Evolutionary conservation across 2,113 vertebrate species (phyloP), one percentile per base, ranked within the genome.

Genomic region (Brachypodius melanocephalos): DNA sequence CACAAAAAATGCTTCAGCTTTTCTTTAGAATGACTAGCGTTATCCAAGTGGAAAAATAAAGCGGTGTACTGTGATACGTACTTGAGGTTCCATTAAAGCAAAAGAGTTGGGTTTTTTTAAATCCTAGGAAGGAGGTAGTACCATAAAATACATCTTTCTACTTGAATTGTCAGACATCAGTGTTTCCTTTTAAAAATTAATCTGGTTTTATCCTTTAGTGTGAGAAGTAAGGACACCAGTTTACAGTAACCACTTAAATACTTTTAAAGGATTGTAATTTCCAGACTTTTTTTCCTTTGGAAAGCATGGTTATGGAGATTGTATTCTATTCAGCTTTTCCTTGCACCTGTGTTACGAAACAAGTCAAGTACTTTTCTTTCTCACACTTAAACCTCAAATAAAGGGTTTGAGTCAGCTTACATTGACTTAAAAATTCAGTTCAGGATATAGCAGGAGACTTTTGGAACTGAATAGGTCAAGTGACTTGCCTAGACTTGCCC

Each of bases 401-500:
- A 88, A 85, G 22, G 21, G 48, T 91, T 92, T 74, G 72, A 83
- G 40, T 79, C n/a, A 62, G 58, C 38, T 85, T 15, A 1, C 34
- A n/a, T 42, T 54, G 51, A 24, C 21, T 88, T 89, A 67, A 88
- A 77, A 63, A 55, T 85, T 89, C 42, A 76, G 26, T 75, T 85
- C 38, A 75, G 81, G 54, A 72, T 87, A n/a, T 0, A 87, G 62
- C 42, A 79, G 46, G 18, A 82, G 48, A 40, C 54, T 91, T 81
- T 73, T 40, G 55, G 38, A 95, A 57, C 16, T 43, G 59, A 51
- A 38, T 63, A 59, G 31, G 19, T 91, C 66, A 63, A 43, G 40
- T 68, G 58, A 69, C 85, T 88, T 94, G 87, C 78, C 63, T 79
- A 25, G 55, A 83, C 93, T 96, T 95, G 91, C 75, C 55, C 8